Percentiles rank a stretch among this genome's conserved stretches.
These are phyloP conservation scores for Dicrostonyx torquatus DNA, from an alignment of 2,797 vertebrate genomes.

Conservation along the genomic window DNA sequence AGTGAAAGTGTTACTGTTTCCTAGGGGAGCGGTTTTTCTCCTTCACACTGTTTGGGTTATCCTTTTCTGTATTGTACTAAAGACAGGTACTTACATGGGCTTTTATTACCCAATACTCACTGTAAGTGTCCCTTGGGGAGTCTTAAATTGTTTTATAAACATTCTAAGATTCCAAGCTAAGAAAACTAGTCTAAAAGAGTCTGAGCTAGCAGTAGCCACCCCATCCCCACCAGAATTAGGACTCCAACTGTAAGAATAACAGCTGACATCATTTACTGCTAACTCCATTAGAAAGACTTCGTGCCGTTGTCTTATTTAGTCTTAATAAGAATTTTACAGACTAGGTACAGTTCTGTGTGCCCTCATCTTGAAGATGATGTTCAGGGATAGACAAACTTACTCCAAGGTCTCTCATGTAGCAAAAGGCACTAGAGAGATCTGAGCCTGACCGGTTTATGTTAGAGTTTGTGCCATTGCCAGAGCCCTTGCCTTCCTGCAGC, in stretches of 20 bases:
- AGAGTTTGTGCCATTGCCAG: neutral
- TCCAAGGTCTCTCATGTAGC: neutral
- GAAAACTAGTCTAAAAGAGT: constrained; percentile 18
- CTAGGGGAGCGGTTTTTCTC: neutral
- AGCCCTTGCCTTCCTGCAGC: neutral
- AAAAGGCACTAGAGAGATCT: neutral
- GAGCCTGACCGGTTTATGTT: neutral
- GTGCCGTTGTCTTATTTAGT: neutral
- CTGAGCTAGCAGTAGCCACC: neutral
- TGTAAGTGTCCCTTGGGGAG: constrained; percentile 16
- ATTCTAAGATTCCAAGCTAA: constrained; percentile 40
- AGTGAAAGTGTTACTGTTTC: constrained; percentile 16
- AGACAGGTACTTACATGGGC: neutral
- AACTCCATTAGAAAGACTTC: neutral
- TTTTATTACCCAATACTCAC: constrained; percentile 35
- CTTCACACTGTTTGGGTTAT: neutral
- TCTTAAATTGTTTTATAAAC: constrained; percentile 40
- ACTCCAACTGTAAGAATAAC: neutral
- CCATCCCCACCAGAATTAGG: neutral
- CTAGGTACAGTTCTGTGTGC: neutral
- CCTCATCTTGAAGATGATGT: neutral
- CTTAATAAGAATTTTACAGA: neutral
- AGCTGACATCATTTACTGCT: neutral
- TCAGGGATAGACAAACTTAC: neutral
- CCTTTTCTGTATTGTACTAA: constrained; percentile 14